Conservation (phyloP, 2,888 invertebrate species). For the Liopterus haemorrhoidalis region DNA sequence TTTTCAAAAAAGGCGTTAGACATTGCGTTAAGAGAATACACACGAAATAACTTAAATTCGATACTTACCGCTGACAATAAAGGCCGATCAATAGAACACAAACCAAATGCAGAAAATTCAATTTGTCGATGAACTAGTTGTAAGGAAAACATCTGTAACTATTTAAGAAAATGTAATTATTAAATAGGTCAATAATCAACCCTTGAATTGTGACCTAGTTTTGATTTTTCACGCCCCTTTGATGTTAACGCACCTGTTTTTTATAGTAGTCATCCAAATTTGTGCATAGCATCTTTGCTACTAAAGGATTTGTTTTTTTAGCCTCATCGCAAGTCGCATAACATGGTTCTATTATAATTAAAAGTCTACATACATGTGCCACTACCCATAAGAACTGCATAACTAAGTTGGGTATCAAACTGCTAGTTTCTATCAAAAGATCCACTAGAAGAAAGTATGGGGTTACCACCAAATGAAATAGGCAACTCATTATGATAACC, state of each 20-base stretch:
- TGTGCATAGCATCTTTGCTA: constrained; percentile 12
- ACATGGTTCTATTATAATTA: constrained; percentile 17
- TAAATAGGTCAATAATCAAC: not conserved
- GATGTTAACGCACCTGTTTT: too few species aligned
- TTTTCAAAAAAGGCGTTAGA: not conserved
- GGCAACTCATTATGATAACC: constrained; percentile 15
- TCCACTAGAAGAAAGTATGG: constrained; percentile 16
- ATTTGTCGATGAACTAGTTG: constrained; percentile 15
- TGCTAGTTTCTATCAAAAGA: constrained; percentile 7
- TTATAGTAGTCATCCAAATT: constrained; percentile 13
- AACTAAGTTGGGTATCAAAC: constrained; percentile 4
- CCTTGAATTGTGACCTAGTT: too few species aligned
- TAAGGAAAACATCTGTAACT: constrained; percentile 17
- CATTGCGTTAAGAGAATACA: too few species aligned
- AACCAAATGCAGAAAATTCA: constrained; percentile 15
- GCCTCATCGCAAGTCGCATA: constrained; percentile 11
- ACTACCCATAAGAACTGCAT: constrained; percentile 16
- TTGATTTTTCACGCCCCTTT: too few species aligned
- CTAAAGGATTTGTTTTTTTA: constrained; percentile 10
- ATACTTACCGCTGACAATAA: constrained; percentile 17
- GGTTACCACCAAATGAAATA: constrained; percentile 16
- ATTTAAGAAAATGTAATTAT: not conserved
- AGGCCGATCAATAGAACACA: constrained; percentile 16
- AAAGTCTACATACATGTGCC: constrained; percentile 10
- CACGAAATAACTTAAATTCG: too few species aligned